These are phyloP conservation scores for Porites lutea DNA, from an alignment of 64 coral and sea anemone species.

Conservation along the genomic window DNA sequence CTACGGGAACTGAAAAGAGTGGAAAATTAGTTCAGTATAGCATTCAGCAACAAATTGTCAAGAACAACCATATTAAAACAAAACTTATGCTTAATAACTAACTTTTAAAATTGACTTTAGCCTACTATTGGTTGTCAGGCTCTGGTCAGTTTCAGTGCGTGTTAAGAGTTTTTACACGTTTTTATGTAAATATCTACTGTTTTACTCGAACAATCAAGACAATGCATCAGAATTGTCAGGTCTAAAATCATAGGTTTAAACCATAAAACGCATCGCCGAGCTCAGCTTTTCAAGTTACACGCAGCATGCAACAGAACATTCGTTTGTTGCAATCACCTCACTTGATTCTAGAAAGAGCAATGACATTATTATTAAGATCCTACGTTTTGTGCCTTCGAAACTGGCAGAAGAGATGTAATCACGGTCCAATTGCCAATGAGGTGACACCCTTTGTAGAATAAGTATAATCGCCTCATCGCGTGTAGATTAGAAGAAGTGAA, in stretches of 20 bases:
- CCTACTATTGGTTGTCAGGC: not conserved
- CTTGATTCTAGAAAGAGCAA: not conserved
- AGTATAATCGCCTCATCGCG: not conserved
- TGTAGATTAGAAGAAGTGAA: not conserved
- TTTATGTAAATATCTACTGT: slow-evolving; percentile 33
- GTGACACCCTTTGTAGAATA: not conserved
- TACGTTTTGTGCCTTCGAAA: too few species aligned
- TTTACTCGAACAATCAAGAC: not conserved
- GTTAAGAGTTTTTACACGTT: not conserved
- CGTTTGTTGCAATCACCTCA: too few species aligned
- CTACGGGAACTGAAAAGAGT: not conserved
- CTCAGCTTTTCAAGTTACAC: too few species aligned
- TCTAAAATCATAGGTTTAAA: not conserved
- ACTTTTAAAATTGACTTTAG: too few species aligned
- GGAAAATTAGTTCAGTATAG: not conserved
- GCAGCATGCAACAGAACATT: too few species aligned
- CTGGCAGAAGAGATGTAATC: not conserved
- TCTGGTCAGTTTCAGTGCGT: not conserved
- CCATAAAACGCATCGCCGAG: too few species aligned
- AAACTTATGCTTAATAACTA: too few species aligned
- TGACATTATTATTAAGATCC: not conserved
- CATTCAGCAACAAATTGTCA: too few species aligned
- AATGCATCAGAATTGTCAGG: not conserved
- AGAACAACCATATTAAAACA: too few species aligned
- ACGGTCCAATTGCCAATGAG: not conserved